phyloP scores from a whole-genome alignment of 2,888 invertebrate genomes.

The Agrotis exclamationis region DNA sequence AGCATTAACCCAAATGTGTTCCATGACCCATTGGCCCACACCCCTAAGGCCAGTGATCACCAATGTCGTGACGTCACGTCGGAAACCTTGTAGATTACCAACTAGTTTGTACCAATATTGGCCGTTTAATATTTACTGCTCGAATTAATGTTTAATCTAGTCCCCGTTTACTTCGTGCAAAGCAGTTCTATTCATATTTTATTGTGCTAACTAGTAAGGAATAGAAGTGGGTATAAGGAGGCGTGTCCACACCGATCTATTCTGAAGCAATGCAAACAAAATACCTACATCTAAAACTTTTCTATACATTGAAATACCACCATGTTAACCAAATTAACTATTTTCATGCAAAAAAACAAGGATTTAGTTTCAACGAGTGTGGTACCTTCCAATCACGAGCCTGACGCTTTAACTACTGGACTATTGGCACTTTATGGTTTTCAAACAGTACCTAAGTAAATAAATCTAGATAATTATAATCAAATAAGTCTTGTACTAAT shows the following conservation, averaged over 20 bases:
- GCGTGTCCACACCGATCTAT: background rate
- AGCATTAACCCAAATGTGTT: constrained; percentile 63
- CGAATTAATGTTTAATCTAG: constrained; percentile 42
- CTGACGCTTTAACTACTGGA: background rate
- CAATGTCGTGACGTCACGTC: constrained; percentile 60
- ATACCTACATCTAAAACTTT: background rate
- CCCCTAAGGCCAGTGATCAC: constrained; percentile 55
- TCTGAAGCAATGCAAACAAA: no score
- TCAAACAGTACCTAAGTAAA: background rate
- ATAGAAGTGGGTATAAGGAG: constrained; percentile 1
- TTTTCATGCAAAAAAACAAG: background rate
- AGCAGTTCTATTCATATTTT: constrained; percentile 22
- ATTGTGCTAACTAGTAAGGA: background rate
- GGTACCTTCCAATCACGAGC: background rate
- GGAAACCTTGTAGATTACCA: constrained; percentile 43
- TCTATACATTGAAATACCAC: background rate
- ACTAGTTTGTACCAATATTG: constrained; percentile 44
- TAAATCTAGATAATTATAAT: background rate
- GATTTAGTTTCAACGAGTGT: background rate
- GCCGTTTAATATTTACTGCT: constrained; percentile 39
- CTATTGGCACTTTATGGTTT: background rate
- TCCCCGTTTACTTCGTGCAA: constrained; percentile 12
- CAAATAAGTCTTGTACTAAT: background rate
- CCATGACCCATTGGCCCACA: constrained; percentile 57
- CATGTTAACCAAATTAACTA: background rate